phyloP scores from a whole-genome alignment of 2,113 vertebrate genomes.

The Triplophysa tibetana region DNA sequence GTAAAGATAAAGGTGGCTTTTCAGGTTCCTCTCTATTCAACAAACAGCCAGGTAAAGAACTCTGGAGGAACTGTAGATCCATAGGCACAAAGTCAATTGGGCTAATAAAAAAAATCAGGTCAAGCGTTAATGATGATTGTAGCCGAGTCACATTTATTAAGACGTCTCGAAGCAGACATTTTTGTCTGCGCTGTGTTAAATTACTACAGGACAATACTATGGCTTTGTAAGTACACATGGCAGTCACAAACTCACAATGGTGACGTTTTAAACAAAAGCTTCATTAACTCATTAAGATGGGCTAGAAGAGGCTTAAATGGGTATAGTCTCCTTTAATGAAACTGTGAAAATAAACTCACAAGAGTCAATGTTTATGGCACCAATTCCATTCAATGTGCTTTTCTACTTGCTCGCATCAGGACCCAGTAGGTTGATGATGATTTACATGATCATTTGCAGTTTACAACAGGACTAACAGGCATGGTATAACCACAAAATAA shows the following conservation, averaged over 20 bases:
- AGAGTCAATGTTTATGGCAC: constrained; percentile 76
- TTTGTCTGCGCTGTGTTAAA: constrained; percentile 66
- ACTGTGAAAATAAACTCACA: constrained; percentile 77
- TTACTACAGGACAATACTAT: constrained; percentile 69
- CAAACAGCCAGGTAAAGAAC: neutral
- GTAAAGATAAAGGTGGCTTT: neutral
- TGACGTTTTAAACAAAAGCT: constrained; percentile 68
- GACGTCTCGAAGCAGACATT: constrained; percentile 66
- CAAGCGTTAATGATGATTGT: constrained; percentile 51
- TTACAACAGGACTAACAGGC: constrained; percentile 74
- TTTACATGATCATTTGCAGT: constrained; percentile 71
- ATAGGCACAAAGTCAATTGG: neutral
- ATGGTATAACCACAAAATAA: constrained; percentile 67
- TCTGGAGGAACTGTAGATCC: neutral
- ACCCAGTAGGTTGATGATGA: constrained; percentile 72
- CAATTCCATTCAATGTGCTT: constrained; percentile 72
- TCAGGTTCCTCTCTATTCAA: neutral
- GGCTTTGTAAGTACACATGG: constrained; percentile 72
- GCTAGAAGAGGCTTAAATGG: constrained; percentile 64
- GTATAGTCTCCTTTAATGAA: constrained; percentile 76
- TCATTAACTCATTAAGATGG: constrained; percentile 75
- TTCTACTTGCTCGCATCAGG: constrained; percentile 73
- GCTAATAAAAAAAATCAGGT: constrained; percentile 45
- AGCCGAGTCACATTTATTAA: constrained; percentile 76
- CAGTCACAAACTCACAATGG: constrained; percentile 70